Evolutionary conservation across 2,797 vertebrate species (phyloP).

Genomic region (Tauraco hartlaubi): DNA sequence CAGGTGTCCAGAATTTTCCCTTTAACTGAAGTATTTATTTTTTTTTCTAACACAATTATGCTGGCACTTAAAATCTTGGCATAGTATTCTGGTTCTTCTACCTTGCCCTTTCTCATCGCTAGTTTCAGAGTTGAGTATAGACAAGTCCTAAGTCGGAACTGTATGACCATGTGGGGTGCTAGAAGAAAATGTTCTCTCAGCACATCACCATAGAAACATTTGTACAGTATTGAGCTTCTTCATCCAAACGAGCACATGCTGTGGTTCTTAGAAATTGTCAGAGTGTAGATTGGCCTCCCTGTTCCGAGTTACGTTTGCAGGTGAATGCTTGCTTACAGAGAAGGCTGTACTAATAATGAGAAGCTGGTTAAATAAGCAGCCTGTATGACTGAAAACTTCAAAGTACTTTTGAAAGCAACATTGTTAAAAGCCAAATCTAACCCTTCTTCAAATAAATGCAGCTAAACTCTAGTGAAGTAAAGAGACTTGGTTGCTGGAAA

Average conservation of each 20-base stretch:
- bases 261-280: background rate
- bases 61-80: background rate
- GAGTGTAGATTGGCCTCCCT: background rate
- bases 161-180: background rate
- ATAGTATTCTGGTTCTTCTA: background rate
- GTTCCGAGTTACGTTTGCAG: background rate
- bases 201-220: constrained; percentile 32
- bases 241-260: background rate
- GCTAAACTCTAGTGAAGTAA: background rate
- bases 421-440: background rate
- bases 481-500: background rate
- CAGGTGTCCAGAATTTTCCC: background rate
- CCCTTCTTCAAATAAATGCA: background rate
- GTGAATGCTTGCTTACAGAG: background rate
- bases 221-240: background rate
- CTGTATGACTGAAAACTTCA: background rate
- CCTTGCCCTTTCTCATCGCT: background rate
- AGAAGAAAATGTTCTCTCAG: constrained; percentile 17
- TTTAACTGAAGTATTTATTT: background rate
- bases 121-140: background rate
- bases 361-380: background rate
- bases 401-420: background rate
- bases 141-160: background rate
- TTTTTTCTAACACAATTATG: background rate
- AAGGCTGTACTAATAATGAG: background rate